phyloP scores from a whole-genome alignment of 2,888 invertebrate species.

The Lypha dubia region DNA sequence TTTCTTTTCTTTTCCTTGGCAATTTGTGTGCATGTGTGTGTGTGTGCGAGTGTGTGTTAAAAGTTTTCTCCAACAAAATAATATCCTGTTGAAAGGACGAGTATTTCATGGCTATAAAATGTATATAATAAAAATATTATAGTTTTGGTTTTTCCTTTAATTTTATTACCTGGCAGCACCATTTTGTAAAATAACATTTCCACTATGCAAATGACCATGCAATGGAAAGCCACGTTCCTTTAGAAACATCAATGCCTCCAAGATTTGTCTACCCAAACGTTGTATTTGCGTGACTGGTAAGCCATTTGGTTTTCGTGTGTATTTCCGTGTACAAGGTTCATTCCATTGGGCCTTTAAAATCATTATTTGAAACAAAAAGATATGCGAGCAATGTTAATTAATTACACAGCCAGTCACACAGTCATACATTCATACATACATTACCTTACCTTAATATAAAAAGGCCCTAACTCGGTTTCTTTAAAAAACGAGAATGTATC shows the following conservation, averaged over 20 bases:
- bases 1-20: background rate
- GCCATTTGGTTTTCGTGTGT: slow-evolving; percentile 87
- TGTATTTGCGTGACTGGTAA: slow-evolving; percentile 92
- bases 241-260: slow-evolving; percentile 93
- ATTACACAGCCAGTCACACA: slow-evolving; percentile 9
- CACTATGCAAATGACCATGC: slow-evolving; percentile 93
- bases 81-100: slow-evolving; percentile 22
- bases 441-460: no score
- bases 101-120: slow-evolving; percentile 7
- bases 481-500: no score
- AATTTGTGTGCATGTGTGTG: background rate
- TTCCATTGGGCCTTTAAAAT: slow-evolving; percentile 88
- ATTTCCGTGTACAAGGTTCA: slow-evolving; percentile 91
- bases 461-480: no score
- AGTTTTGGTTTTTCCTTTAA: background rate
- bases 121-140: background rate
- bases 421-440: no score
- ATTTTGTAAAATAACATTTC: slow-evolving; percentile 95
- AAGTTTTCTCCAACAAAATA: slow-evolving; percentile 7
- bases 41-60: background rate
- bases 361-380: slow-evolving; percentile 4
- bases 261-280: slow-evolving; percentile 92
- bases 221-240: slow-evolving; percentile 93
- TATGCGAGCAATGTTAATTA: background rate
- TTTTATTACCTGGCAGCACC: slow-evolving; percentile 91